Conservation (phyloP, 1,140 invertebrate species). For the Drosophila mayri region DNA sequence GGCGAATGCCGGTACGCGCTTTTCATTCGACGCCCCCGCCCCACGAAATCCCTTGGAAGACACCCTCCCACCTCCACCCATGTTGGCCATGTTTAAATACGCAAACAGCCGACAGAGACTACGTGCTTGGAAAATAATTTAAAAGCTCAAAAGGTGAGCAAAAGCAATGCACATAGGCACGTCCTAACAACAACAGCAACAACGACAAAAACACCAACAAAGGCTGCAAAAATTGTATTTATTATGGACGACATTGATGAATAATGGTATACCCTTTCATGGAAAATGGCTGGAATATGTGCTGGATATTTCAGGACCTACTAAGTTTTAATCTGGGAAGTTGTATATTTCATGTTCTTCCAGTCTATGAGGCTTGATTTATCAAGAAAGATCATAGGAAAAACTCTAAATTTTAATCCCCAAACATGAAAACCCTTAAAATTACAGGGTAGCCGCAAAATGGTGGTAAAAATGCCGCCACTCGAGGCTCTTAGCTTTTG, state of each 20-base stretch:
- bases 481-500: slow-evolving; percentile 30
- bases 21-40: slow-evolving; percentile 27
- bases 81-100: slow-evolving; percentile 75
- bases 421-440: too few species aligned
- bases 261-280: slow-evolving; percentile 38
- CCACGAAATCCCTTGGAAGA: slow-evolving; percentile 7
- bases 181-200: slow-evolving; percentile 57
- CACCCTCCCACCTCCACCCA: not conserved
- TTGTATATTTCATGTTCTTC: too few species aligned
- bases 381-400: too few species aligned
- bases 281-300: not conserved
- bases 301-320: too few species aligned
- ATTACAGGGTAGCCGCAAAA: slow-evolving; percentile 53
- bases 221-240: slow-evolving; percentile 37
- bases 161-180: slow-evolving; percentile 80
- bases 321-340: too few species aligned
- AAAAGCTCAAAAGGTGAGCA: slow-evolving; percentile 84
- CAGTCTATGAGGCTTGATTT: too few species aligned
- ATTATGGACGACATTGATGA: slow-evolving; percentile 29
- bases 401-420: not conserved
- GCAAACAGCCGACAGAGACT: slow-evolving; percentile 80
- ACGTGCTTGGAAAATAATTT: slow-evolving; percentile 84
- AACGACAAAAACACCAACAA: slow-evolving; percentile 26
- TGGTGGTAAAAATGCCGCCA: slow-evolving; percentile 62
- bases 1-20: slow-evolving; percentile 63